Conservation (phyloP, 2,113 vertebrate genomes). For the Scytalopus superciliaris region DNA sequence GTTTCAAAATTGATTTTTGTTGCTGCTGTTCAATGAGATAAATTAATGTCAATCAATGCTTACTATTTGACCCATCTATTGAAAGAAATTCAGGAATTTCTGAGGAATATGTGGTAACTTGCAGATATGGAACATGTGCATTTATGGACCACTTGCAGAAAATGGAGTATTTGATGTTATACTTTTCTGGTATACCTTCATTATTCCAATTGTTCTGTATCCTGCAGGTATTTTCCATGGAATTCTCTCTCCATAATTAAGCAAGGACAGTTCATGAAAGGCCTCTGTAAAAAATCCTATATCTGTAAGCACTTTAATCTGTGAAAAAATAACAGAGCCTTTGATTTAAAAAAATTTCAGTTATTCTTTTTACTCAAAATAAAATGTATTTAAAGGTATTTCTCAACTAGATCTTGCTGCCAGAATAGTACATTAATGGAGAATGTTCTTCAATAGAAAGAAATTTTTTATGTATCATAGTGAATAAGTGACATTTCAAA, state of each 20-base stretch:
- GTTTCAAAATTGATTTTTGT: background rate
- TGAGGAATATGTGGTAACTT: background rate
- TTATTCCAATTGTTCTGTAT: conserved; percentile 46
- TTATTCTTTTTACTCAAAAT: background rate
- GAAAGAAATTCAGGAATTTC: background rate
- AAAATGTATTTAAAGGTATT: background rate
- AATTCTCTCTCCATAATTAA: conserved; percentile 70
- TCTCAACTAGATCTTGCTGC: background rate
- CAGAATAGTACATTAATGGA: background rate
- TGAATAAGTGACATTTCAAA: background rate
- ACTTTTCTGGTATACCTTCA: conserved; percentile 55
- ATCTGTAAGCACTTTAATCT: conserved; percentile 78
- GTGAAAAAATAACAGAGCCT: conserved; percentile 31
- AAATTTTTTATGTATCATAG: background rate
- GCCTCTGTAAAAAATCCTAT: conserved; percentile 77
- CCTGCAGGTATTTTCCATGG: conserved; percentile 63
- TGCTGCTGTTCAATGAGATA: background rate
- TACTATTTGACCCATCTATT: background rate
- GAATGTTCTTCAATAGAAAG: background rate
- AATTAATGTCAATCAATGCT: background rate
- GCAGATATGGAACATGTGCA: background rate
- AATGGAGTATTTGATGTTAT: background rate
- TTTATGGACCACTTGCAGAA: background rate
- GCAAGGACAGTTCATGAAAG: conserved; percentile 69
- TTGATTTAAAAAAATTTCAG: background rate